Base-by-base conservation (phyloP, 1,140 invertebrate genomes). In the Eufriesea mexicana region DNA sequence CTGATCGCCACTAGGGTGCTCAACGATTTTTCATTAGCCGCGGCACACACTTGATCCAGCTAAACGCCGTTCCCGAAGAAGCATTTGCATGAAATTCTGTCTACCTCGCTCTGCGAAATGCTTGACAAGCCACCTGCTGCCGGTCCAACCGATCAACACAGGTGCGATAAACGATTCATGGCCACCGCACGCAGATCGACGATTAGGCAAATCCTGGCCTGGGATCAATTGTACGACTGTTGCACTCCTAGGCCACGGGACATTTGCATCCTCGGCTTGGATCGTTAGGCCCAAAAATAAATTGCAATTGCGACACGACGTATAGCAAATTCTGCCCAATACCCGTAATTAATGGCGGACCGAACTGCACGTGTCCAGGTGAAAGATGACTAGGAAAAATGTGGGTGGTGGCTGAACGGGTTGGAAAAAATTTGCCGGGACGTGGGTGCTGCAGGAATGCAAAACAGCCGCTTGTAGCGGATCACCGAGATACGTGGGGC, bases 91-190 rank as follows among this genome's bases (percentile, higher is more conserved):
- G 68, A 70, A 51, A 51, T 51, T n/a, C 8, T n/a, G 28, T 66
- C 20, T 51, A 2, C 20, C 9, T 20, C 18, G 28, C 20, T 42
- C 5, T 2, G 28, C 8, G 35, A 9, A 42, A 18, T 20, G 23
- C 20, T 42, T 42, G 23, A 42, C 64, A 45, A 20, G 23, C 42
- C 45, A 20, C n/a, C 62, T 9, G 62, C 20, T 66, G 20, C 14
- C 64, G 20, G 23, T 54, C 42, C 28, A 77, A 47, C 42, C 42
- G 51, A 0, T 6, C 16, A 28, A n/a, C 28, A 20, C 45, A 51
- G 45, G 45, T 68, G 75, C 49, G 62, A 47, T 78, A 68, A 68
- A 78, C 76, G 67, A 78, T 78, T 78, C 64, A 78, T 68, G 76
- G 73, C 45, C 59, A n/a, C n/a, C 10, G 57, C 20, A 25, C 7